phyloP scores from a whole-genome alignment of 2,888 invertebrate genomes.

The Ernsta delagoae region DNA sequence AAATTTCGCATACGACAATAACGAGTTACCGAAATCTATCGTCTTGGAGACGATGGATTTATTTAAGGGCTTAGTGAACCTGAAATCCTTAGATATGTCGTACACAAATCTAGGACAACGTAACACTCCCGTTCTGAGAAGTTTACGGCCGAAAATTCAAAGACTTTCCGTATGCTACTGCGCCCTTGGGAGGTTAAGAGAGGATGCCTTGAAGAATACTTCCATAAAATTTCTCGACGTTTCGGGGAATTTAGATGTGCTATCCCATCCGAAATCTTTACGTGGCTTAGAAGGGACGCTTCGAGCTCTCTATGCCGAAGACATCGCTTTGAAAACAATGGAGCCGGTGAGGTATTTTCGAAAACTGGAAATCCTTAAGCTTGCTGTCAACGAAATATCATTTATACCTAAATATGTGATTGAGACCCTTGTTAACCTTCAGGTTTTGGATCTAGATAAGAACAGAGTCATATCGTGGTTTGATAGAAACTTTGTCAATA shows the following conservation, averaged over 20 bases:
- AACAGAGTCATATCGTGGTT: slow-evolving; percentile 86
- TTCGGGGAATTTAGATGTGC: slow-evolving; percentile 79
- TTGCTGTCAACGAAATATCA: slow-evolving; percentile 80
- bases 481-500: slow-evolving; percentile 60
- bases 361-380: slow-evolving; percentile 73
- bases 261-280: slow-evolving; percentile 60
- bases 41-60: slow-evolving; percentile 46
- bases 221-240: slow-evolving; percentile 78
- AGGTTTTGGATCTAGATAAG: slow-evolving; percentile 76
- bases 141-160: slow-evolving; percentile 51
- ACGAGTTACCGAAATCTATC: slow-evolving; percentile 46
- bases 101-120: slow-evolving; percentile 53
- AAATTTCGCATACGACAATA: slow-evolving; percentile 54
- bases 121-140: slow-evolving; percentile 49
- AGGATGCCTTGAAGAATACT: slow-evolving; percentile 68
- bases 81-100: slow-evolving; percentile 66
- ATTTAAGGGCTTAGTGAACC: slow-evolving; percentile 48
- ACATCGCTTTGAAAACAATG: slow-evolving; percentile 65
- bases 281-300: slow-evolving; percentile 69
- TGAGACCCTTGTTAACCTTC: slow-evolving; percentile 61
- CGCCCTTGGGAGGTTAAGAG: slow-evolving; percentile 61
- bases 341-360: slow-evolving; percentile 63
- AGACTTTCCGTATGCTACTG: slow-evolving; percentile 75
- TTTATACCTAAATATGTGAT: slow-evolving; percentile 57
- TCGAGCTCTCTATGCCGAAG: slow-evolving; percentile 72